phyloP scores from a whole-genome alignment of 2,113 vertebrate species.

The Bubo bubo region DNA sequence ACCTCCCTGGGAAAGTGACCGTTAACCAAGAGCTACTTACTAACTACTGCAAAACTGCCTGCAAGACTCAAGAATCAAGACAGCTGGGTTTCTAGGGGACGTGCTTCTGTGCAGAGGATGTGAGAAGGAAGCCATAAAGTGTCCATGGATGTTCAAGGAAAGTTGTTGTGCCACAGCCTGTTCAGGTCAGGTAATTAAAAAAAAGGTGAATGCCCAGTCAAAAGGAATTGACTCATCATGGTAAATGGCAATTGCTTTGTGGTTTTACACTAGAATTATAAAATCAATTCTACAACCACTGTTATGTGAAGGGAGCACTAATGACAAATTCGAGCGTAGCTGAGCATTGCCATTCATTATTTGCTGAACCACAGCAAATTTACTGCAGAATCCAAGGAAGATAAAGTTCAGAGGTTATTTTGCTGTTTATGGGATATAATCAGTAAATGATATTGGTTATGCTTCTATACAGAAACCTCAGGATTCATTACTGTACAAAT shows the following conservation, averaged over 20 bases:
- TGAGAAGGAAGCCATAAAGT: neutral
- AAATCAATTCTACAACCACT: neutral
- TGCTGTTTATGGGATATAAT: neutral
- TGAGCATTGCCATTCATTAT: neutral
- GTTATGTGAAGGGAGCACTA: neutral
- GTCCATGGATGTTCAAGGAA: neutral
- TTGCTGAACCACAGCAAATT: neutral
- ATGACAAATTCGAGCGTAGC: neutral
- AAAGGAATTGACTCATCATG: neutral
- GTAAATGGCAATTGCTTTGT: neutral
- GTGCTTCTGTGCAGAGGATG: neutral
- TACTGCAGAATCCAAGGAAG: neutral
- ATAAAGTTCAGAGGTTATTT: neutral
- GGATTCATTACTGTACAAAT: neutral
- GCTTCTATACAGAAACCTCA: neutral
- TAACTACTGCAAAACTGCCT: neutral
- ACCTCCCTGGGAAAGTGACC: neutral
- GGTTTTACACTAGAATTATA: neutral
- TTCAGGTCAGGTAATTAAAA: neutral
- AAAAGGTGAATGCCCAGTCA: neutral
- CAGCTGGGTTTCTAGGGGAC: neutral
- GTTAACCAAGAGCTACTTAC: neutral
- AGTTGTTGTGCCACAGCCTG: neutral
- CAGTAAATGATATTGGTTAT: neutral
- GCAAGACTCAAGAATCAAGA: neutral